These are phyloP conservation scores for Basileuterus tristriatus DNA, from an alignment of 2,797 vertebrate species.

Conservation along the genomic window DNA sequence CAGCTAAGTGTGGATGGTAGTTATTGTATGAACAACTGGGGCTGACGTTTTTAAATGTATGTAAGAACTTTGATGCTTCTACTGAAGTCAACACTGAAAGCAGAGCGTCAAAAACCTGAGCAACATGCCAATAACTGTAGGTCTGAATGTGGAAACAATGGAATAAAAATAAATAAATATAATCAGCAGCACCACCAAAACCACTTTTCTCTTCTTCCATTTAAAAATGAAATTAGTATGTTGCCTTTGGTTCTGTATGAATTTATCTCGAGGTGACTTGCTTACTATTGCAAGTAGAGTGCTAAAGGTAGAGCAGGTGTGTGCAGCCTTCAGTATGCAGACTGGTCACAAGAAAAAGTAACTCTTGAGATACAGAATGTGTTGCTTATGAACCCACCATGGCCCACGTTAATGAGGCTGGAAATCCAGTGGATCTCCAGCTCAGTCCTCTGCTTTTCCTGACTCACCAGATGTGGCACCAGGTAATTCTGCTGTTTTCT, in stretches of 20 bases:
- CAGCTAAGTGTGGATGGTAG: neutral
- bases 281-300: neutral
- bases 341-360: neutral
- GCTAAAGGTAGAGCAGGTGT: neutral
- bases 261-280: neutral
- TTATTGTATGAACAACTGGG: neutral
- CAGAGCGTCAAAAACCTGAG: neutral
- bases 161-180: neutral
- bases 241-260: neutral
- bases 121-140: neutral
- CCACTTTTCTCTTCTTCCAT: neutral
- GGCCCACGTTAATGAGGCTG: neutral
- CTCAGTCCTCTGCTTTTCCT: neutral
- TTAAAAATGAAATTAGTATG: neutral
- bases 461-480: rapidly evolving
- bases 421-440: neutral
- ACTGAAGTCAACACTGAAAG: neutral
- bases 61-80: neutral
- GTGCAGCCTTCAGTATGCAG: neutral
- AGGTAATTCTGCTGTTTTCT: neutral
- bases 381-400: neutral
- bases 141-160: neutral
- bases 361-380: no score
- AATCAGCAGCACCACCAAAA: neutral
- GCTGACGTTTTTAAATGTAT: neutral